Evolutionary conservation across 2,113 vertebrate genomes (phyloP).

Genomic region (Zingel zingel): DNA sequence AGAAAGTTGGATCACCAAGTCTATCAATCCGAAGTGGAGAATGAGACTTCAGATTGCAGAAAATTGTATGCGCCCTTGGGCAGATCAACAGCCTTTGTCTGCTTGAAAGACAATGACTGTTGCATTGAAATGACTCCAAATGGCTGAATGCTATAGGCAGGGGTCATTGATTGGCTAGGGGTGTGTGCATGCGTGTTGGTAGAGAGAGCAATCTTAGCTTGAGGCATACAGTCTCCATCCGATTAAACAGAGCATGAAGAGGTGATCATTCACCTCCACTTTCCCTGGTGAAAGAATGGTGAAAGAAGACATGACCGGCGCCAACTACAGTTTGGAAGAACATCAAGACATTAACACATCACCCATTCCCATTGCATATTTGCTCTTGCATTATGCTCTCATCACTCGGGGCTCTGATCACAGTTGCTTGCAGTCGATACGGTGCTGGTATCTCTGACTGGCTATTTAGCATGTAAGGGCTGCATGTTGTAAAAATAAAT

Average conservation of each 20-base stretch:
- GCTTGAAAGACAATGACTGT: conserved; percentile 23
- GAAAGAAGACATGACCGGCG: neutral
- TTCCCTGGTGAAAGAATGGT: conserved; percentile 49
- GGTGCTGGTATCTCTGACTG: neutral
- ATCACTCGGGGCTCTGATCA: neutral
- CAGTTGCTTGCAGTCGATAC: neutral
- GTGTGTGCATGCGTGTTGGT: conserved; percentile 13
- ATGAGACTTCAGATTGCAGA: conserved; percentile 24
- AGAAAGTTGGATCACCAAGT: conserved; percentile 19
- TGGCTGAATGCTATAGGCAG: conserved; percentile 32
- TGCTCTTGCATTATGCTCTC: neutral
- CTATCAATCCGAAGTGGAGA: conserved; percentile 31
- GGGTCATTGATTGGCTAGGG: conserved; percentile 23
- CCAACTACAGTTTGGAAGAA: conserved; percentile 15
- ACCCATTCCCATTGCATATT: neutral
- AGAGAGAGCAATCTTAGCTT: conserved; percentile 26
- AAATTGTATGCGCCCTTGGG: conserved; percentile 26
- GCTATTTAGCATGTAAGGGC: neutral
- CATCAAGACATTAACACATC: conserved; percentile 12
- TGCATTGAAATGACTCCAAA: conserved; percentile 57
- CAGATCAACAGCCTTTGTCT: conserved; percentile 35
- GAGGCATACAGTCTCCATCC: conserved; percentile 53
- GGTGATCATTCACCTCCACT: conserved; percentile 69
- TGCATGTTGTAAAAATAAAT: neutral
- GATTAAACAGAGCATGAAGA: conserved; percentile 68